A percentile compares a stretch with the other conserved stretches of the same genome.
Conservation (phyloP, 2,888 invertebrate species). For the Xestia xanthographa region DNA sequence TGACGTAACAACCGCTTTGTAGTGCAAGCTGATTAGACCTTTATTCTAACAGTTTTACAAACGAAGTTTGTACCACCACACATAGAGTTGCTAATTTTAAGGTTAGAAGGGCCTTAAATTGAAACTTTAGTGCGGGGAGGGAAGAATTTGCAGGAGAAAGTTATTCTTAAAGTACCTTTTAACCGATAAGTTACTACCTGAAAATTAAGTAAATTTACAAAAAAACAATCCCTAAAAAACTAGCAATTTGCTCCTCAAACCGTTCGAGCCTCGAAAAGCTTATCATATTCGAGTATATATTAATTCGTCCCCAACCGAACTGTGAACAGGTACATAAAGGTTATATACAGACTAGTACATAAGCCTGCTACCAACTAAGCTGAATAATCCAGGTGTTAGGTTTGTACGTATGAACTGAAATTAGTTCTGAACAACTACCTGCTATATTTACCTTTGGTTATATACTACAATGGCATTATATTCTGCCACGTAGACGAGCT, state of each 20-base stretch:
- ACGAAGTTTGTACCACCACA: too few species aligned
- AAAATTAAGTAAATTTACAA: too few species aligned
- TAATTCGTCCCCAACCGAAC: conserved; percentile 10
- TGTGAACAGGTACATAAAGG: conserved; percentile 21
- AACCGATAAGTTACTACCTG: too few species aligned
- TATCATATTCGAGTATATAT: conserved; percentile 20
- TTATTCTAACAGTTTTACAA: too few species aligned
- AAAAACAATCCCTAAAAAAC: too few species aligned
- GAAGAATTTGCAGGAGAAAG: too few species aligned
- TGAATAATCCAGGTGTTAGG: conserved; percentile 2
- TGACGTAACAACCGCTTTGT: too few species aligned
- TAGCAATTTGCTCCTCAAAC: not conserved
- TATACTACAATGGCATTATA: not conserved
- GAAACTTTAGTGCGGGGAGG: not conserved
- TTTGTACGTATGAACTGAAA: not conserved
- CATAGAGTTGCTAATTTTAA: too few species aligned
- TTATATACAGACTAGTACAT: conserved; percentile 5
- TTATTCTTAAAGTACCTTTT: too few species aligned
- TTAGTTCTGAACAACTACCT: not conserved
- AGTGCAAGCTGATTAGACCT: too few species aligned
- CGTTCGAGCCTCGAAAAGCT: not conserved
- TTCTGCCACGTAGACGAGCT: not conserved
- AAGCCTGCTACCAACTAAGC: conserved; percentile 5
- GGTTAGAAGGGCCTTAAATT: too few species aligned
- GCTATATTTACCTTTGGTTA: not conserved